Percentiles rank a stretch among this genome's conserved stretches.
Conservation (phyloP, 2,888 invertebrate species). For the Hirtodrosophila duncani region DNA sequence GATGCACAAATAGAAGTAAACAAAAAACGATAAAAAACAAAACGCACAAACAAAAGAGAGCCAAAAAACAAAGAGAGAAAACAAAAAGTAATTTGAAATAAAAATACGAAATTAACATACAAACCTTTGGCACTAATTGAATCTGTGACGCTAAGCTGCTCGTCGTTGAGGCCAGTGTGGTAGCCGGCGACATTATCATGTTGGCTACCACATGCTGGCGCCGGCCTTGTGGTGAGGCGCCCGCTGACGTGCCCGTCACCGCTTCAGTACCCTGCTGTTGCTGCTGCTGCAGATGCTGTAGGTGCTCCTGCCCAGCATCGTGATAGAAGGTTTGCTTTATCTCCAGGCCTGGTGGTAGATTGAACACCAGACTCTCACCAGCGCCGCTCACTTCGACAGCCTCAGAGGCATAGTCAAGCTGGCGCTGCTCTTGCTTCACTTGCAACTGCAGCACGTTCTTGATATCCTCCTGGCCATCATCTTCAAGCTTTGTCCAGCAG, state of each 20-base stretch:
- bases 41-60: conserved; percentile 18
- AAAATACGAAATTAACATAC: conserved; percentile 73
- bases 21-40: conserved; percentile 19
- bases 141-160: conserved; percentile 77
- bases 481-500: conserved; percentile 72
- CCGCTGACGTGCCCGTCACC: no score
- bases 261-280: conserved; percentile 54
- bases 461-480: conserved; percentile 66
- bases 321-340: conserved; percentile 74
- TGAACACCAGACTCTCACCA: conserved; percentile 74
- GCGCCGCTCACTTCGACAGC: conserved; percentile 31
- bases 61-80: conserved; percentile 30
- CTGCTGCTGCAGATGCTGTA: conserved; percentile 54
- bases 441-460: conserved; percentile 75
- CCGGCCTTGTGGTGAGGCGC: conserved; percentile 38
- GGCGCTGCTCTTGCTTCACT: conserved; percentile 74
- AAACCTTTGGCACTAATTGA: conserved; percentile 78
- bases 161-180: conserved; percentile 39
- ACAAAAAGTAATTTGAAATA: conserved; percentile 44
- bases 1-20: conserved; percentile 13
- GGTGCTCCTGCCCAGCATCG: conserved; percentile 56
- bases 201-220: conserved; percentile 76
- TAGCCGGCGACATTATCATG: conserved; percentile 75
- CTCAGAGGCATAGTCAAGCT: conserved; percentile 63
- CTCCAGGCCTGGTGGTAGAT: conserved; percentile 74